Evolutionary conservation across 2,888 invertebrate genomes (phyloP).

Genomic region (Holacanthella duospinosa): DNA sequence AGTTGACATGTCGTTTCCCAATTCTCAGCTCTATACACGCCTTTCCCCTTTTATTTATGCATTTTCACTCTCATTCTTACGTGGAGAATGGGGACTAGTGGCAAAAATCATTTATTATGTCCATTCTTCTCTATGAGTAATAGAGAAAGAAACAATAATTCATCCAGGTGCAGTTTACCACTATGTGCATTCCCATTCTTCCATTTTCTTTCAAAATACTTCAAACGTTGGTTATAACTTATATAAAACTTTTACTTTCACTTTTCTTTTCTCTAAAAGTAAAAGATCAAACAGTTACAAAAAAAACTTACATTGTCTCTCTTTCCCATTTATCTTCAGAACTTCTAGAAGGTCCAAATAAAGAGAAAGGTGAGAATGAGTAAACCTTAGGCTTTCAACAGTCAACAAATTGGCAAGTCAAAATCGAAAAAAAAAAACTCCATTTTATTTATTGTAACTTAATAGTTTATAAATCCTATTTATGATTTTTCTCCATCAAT

Average conservation of each 20-base stretch:
- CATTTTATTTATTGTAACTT: too few relatives aligned
- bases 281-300: background rate
- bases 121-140: background rate
- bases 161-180: background rate
- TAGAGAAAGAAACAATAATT: background rate
- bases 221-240: too few relatives aligned
- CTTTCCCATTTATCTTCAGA: background rate
- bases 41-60: background rate
- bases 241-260: too few relatives aligned
- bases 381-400: too few relatives aligned
- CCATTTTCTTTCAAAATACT: background rate
- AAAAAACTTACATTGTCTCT: background rate
- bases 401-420: too few relatives aligned
- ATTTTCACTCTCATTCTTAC: background rate
- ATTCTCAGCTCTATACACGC: background rate
- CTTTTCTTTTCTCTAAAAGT: too few relatives aligned
- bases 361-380: background rate
- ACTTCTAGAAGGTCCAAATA: background rate
- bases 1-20: background rate
- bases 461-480: too few relatives aligned
- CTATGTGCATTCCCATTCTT: background rate
- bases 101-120: background rate
- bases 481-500: too few relatives aligned
- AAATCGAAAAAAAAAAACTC: too few relatives aligned
- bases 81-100: background rate